Evolutionary conservation across 2,888 invertebrate genomes (phyloP), one percentile per base, ranked within the genome.

Genomic region (Corbicula japonica): DNA sequence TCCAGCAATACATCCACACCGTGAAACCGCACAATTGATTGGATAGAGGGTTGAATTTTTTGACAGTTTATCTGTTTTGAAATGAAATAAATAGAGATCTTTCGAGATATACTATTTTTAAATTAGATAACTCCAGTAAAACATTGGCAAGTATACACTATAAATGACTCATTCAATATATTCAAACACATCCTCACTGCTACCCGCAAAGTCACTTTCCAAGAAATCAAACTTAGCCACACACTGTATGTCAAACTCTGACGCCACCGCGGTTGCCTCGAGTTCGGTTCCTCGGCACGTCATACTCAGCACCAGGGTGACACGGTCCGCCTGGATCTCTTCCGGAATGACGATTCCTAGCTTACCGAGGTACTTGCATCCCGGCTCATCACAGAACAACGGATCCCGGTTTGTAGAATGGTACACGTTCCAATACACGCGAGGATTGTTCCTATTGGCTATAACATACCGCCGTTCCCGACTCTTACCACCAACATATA

Each of bases 271-370:
- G 12, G 63, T 46, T 0, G 84, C 82, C 35, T 82, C 80, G 0
- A 84, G 46, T 38, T 82, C 82, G 12, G 82, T 82, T 35, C 82
- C 82, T 28, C 80, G 44, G 28, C 81, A 82, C 1, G 75, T 77
- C 80, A 82, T 80, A 35, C 65, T 65, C 28, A 82, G n/a, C 12
- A 56, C 46, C 41, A 84, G 15, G 2, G 28, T 63, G 10, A 72
- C 30, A 23, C 41, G 62, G 0, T 75, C 58, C 1, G 28, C 62
- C 2, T 60, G 30, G 0, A 66, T 32, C 3, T 41, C 48, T 6
- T 62, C 56, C 18, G 77, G 73, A 6, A 84, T 50, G 1, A 52
- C 35, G 23, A 84, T 69, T 32, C 23, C 54, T 12, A 84, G 30
- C 34, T 44, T 78, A 10, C 84, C 84, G 41, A 84, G 68, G 28